A percentile compares a stretch with the other conserved stretches of the same genome.
Conservation (phyloP, 2,797 vertebrate genomes). For the Nyctalus aviator region DNA sequence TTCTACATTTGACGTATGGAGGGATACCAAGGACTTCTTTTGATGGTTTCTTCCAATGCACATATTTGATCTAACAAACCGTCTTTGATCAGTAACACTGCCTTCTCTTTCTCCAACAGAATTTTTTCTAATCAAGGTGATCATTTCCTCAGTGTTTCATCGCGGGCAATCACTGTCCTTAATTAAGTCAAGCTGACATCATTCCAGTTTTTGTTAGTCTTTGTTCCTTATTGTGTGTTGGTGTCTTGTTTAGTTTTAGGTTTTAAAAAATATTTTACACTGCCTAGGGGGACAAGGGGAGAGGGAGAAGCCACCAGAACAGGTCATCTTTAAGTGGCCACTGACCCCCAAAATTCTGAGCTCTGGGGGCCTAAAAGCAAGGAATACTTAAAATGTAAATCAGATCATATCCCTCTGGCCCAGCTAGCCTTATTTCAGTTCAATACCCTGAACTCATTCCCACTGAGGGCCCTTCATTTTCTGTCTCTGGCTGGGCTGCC, state of each 20-base stretch:
- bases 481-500: background rate
- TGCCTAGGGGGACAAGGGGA: background rate
- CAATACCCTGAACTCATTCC: background rate
- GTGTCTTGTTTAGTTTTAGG: slow-evolving; percentile 13
- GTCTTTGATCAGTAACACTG: background rate
- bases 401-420: slow-evolving; percentile 65
- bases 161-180: slow-evolving; percentile 1
- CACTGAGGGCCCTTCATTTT: background rate
- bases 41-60: background rate
- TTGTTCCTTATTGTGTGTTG: slow-evolving; percentile 1
- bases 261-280: slow-evolving; percentile 52
- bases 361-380: slow-evolving; percentile 8
- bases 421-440: slow-evolving; percentile 65
- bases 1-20: slow-evolving; percentile 20
- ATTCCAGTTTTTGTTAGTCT: slow-evolving; percentile 42
- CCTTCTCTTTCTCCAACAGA: background rate
- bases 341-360: slow-evolving; percentile 14
- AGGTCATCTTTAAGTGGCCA: slow-evolving; percentile 49
- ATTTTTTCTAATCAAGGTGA: slow-evolving; percentile 15
- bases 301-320: background rate
- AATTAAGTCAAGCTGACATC: slow-evolving; percentile 8
- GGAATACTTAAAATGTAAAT: slow-evolving; percentile 72
- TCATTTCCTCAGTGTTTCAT: slow-evolving; percentile 8
- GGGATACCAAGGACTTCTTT: slow-evolving; percentile 8
- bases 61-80: slow-evolving; percentile 41